Percentiles rank a stretch among this genome's conserved stretches.
Conservation (phyloP, 2,888 invertebrate species). For the Rotaria macrura region DNA sequence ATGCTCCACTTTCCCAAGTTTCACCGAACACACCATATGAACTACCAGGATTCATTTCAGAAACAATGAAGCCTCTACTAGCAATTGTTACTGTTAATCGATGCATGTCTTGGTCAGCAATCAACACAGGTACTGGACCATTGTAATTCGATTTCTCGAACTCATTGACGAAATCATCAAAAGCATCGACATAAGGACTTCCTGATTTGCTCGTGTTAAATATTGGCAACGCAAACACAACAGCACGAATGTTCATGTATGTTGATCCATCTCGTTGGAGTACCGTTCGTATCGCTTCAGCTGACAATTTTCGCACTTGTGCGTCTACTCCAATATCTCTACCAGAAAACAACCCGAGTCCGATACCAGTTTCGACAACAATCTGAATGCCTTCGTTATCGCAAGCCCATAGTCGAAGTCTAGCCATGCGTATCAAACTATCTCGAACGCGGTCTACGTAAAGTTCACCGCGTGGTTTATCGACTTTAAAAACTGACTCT, state of each 20-base stretch:
- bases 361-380: neutral
- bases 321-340: neutral
- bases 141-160: neutral
- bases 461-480: neutral
- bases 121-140: neutral
- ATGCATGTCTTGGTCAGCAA: conserved; percentile 13
- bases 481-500: no score
- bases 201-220: neutral
- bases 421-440: neutral
- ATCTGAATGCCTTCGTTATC: neutral
- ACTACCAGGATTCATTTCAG: neutral
- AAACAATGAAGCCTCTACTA: neutral
- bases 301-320: neutral
- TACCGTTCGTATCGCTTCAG: neutral
- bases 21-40: conserved; percentile 16
- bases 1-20: neutral
- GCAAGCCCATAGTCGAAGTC: neutral
- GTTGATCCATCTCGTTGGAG: neutral
- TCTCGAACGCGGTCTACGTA: neutral
- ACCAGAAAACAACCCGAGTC: neutral
- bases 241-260: neutral
- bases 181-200: neutral
- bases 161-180: neutral
- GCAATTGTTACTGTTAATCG: neutral
- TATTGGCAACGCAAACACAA: neutral